Evolutionary conservation across 1,140 invertebrate species (phyloP), one percentile per base, ranked within the genome.

Genomic region (Globodera ellingtonae): DNA sequence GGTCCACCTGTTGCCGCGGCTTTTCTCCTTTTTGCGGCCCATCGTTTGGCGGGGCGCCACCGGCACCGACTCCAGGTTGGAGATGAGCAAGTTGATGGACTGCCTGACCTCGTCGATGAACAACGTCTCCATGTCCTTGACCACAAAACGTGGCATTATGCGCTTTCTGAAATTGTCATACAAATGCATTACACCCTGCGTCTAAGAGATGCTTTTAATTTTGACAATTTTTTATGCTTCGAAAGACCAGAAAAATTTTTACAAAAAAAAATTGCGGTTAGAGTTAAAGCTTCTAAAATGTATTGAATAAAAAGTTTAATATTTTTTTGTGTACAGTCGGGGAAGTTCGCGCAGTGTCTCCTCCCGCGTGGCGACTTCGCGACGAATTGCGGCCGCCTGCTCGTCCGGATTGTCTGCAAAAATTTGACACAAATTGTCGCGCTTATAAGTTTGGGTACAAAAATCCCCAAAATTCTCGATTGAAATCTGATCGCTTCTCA

Each of bases 81-180:
- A 94, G 95, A 99, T 99, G 84, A 99, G 92, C 81, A 96, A 92
- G 91, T 98, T 99, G 90, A 99, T 98, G 81, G 95, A 96, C 82
- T 95, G 94, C 90, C 97, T 96, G 81, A 98, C 91, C 91, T 99
- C 98, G 92, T 99, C 97, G 83, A 98, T 94, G 91, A 98, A 99
- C 86, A 99, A 93, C 70, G 94, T 96, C 91, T 99, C 97, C 98
- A 99, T 99, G 91, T 99, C 97, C 93, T 99, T 99, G 74, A 99
- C 92, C 75, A 99, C 95, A 92, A 99, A 99, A 91, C 95, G 97
- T 81, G 97, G 97, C 94, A 98, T 97, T 83, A 98, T 91, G 91
- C 97, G 96, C 84, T 96, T 94, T 90, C 56, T 62, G 18, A 3
- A 62, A 18, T 6, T 15, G 35, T 35, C 35, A 35, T 35, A 35